Evolutionary conservation across 1,140 invertebrate genomes (phyloP), one percentile per base, ranked within the genome.

Genomic region (Ceratina australensis): DNA sequence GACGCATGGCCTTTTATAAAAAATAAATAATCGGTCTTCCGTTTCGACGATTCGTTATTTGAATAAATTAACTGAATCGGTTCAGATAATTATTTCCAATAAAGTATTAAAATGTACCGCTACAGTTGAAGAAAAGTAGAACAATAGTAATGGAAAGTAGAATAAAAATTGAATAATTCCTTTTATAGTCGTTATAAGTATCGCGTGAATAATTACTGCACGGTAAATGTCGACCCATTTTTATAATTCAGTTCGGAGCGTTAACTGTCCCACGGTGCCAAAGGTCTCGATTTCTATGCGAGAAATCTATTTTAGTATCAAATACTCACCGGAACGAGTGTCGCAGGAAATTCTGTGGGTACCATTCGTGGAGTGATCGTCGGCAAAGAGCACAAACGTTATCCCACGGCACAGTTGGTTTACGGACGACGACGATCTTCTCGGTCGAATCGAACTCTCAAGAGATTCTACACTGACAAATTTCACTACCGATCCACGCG

Each of bases 291-390:
- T 71, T 47, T 49, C 1, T 0, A 2, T 0, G 4, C 33, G 1
- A 47, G 49, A 60, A 20, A 16, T 26, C 3, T 24, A 24, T 66
- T 18, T 7, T 18, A 15, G 15, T 22, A 12, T 1, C 4, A n/a
- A 24, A 15, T 65, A 78, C 76, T 78, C 22, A 78, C 76, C 76
- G 72, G n/a, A 50, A 49, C 20, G 33, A 78, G 28, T 4, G 49
- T 18, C 22, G 50, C 15, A 22, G 42, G 33, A 65, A 49, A 49
- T 64, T 64, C 60, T 42, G 56, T 24, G 56, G 69, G n/a, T 72
- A 78, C 22, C 76, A 78, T 78, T 72, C 76, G 76, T 59, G n/a
- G n/a, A 10, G 18, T 26, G 13, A 33, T 57, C 33, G 28, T n/a
- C 60, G 8, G 28, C 3, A 8, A 16, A 54, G 15, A 20, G 24